These are phyloP conservation scores for Mola mola DNA, from an alignment of 2,113 vertebrate species.

Conservation along the genomic window DNA sequence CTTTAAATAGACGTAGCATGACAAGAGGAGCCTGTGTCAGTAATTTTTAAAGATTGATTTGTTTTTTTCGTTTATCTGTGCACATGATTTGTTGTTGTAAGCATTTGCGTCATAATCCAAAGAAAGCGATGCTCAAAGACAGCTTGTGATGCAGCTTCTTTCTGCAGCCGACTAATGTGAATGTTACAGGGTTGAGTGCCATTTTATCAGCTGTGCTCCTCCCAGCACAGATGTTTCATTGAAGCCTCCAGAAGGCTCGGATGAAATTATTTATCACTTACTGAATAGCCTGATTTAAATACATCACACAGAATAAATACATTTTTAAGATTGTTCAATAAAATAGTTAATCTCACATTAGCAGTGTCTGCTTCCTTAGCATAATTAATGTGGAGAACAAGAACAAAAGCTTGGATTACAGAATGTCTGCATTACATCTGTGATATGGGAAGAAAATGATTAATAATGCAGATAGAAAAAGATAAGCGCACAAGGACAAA, in stretches of 20 bases:
- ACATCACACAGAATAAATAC: slow-evolving; percentile 44
- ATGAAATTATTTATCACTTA: slow-evolving; percentile 37
- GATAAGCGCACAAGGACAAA: neutral
- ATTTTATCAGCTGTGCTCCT: slow-evolving; percentile 22
- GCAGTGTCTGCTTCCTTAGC: neutral
- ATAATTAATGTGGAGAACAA: neutral
- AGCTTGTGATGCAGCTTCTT: slow-evolving; percentile 2
- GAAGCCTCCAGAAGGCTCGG: slow-evolving; percentile 31
- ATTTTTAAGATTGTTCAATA: slow-evolving; percentile 19
- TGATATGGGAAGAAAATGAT: slow-evolving; percentile 10
- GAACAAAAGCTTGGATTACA: neutral
- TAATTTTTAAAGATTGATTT: neutral
- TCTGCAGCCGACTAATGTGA: slow-evolving; percentile 24
- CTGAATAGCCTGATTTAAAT: slow-evolving; percentile 40
- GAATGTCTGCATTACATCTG: slow-evolving; percentile 29
- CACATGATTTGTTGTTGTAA: neutral
- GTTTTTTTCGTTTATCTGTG: neutral
- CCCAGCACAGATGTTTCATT: slow-evolving; percentile 31
- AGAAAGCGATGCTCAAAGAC: neutral
- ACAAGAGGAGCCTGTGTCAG: neutral
- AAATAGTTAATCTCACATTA: slow-evolving; percentile 8
- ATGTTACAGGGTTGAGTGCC: slow-evolving; percentile 38
- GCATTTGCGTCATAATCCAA: slow-evolving; percentile 10
- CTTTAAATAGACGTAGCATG: neutral
- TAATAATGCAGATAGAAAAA: slow-evolving; percentile 9